Percentiles rank a stretch among this genome's conserved stretches.
phyloP scores from a whole-genome alignment of 92 coral and sea anemone genomes.

The Umimayanthus chanpuru region DNA sequence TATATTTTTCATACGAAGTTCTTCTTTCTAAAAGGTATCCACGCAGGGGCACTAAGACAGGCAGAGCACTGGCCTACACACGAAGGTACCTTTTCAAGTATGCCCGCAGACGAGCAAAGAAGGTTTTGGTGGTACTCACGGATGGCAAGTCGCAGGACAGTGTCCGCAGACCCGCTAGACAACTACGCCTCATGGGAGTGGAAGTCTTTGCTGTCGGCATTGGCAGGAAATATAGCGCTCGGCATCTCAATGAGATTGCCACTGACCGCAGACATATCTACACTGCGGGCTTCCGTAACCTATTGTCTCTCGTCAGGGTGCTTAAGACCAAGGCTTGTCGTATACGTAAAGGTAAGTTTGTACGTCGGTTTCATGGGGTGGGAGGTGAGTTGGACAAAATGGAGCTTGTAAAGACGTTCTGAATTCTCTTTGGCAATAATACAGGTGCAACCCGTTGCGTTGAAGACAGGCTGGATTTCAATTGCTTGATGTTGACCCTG shows the following conservation, averaged over 20 bases:
- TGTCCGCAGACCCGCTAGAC: conserved; percentile 61
- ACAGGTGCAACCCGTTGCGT: no score
- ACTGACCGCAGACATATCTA: conserved; percentile 60
- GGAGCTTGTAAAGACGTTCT: no score
- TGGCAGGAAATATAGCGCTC: conserved; percentile 61
- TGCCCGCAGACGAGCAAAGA: conserved; percentile 32
- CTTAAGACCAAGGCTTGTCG: conserved; percentile 68
- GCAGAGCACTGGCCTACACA: background rate
- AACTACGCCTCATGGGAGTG: conserved; percentile 54
- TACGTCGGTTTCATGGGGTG: no score
- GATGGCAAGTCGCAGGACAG: conserved; percentile 74
- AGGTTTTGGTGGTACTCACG: conserved; percentile 68
- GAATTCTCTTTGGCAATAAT: no score
- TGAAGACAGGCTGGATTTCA: no score
- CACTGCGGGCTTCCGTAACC: conserved; percentile 65
- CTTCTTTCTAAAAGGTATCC: conserved; percentile 4
- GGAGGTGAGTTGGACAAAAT: no score
- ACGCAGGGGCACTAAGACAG: conserved; percentile 5
- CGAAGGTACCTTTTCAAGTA: background rate
- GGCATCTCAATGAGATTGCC: conserved; percentile 64
- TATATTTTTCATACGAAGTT: no score
- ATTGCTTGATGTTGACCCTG: no score
- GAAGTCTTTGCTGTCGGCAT: conserved; percentile 64
- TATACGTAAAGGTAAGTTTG: conserved; percentile 16
- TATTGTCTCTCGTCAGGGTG: conserved; percentile 60